Evolutionary conservation across 2,113 vertebrate genomes (phyloP).

Genomic region (Eidolon helvum): DNA sequence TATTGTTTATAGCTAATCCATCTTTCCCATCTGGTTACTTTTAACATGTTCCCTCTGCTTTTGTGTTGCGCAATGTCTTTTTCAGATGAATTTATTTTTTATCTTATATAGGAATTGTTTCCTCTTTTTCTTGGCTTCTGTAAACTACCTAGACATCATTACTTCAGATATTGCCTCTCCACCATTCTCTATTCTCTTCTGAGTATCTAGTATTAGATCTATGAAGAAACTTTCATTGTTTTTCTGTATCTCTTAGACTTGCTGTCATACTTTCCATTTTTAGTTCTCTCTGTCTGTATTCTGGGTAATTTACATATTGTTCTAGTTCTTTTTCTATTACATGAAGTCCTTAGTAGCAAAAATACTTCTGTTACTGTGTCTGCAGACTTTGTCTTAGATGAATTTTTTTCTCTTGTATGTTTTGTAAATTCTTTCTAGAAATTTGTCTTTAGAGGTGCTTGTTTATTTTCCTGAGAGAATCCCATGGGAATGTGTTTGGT

Average conservation of each 20-base stretch:
- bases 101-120: background rate
- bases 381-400: background rate
- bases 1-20: background rate
- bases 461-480: background rate
- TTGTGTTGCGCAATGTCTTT: background rate
- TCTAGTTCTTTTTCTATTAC: constrained; percentile 26
- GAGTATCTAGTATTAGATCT: background rate
- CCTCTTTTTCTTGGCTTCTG: background rate
- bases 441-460: constrained; percentile 15
- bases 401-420: background rate
- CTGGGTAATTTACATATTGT: background rate
- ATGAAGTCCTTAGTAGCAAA: background rate
- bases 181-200: background rate
- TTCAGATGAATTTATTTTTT: background rate
- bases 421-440: background rate
- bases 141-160: background rate
- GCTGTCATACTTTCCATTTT: background rate
- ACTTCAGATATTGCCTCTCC: background rate
- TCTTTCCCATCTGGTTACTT: background rate
- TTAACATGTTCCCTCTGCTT: background rate
- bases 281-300: background rate
- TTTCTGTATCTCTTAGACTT: background rate
- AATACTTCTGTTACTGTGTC: constrained; percentile 3
- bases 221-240: background rate
- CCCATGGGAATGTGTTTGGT: background rate